These are phyloP conservation scores for Saccostrea echinata DNA, from an alignment of 1,140 invertebrate species.

Conservation along the genomic window DNA sequence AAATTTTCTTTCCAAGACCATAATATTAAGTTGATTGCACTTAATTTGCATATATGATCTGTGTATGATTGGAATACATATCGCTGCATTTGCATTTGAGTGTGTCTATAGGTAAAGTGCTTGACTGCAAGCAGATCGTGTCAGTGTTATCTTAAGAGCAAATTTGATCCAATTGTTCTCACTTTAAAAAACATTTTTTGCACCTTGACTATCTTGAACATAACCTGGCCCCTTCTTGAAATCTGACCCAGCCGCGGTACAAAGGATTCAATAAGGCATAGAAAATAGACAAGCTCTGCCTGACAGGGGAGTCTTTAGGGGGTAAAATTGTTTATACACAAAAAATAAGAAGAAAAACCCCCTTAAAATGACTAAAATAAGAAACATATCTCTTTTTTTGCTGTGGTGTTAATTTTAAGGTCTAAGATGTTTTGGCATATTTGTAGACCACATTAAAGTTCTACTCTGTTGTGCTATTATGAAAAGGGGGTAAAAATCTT, in stretches of 20 bases:
- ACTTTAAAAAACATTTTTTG: conserved; percentile 40
- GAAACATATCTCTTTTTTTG: background rate
- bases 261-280: conserved; percentile 37
- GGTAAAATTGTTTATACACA: conserved; percentile 2
- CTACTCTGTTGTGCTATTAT: background rate
- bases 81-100: conserved; percentile 13
- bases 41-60: background rate
- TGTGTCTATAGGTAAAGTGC: background rate
- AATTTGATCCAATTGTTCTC: conserved; percentile 35
- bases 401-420: background rate
- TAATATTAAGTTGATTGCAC: background rate
- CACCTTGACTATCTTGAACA: conserved; percentile 34
- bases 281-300: conserved; percentile 27
- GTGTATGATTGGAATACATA: conserved; percentile 17
- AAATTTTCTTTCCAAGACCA: background rate
- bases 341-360: background rate
- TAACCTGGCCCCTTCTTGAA: conserved; percentile 33
- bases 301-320: conserved; percentile 1
- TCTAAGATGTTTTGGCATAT: background rate
- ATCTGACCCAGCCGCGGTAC: conserved; percentile 5
- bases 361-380: background rate
- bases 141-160: conserved; percentile 19
- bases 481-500: background rate
- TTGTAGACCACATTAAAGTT: conserved; percentile 6
- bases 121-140: conserved; percentile 9